Evolutionary conservation across 2,888 invertebrate species (phyloP).

Genomic region (Baronia brevicornis): DNA sequence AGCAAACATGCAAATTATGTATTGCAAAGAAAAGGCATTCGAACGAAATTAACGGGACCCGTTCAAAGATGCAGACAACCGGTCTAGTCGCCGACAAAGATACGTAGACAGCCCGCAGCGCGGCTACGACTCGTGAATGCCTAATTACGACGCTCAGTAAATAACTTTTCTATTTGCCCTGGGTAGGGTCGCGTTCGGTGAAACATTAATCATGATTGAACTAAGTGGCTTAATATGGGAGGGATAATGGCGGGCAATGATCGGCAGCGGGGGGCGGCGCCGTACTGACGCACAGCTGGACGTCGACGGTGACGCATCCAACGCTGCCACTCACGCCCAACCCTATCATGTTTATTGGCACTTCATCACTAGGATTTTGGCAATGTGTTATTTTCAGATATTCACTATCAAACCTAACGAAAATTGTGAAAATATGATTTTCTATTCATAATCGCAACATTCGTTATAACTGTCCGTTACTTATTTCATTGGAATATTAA

Average conservation of each 20-base stretch:
- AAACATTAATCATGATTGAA: conserved; percentile 77
- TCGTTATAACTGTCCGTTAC: no score
- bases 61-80: conserved; percentile 47
- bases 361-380: conserved; percentile 5
- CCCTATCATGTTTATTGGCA: conserved; percentile 17
- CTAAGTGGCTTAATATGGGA: conserved; percentile 76
- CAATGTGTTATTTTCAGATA: no score
- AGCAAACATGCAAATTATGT: conserved; percentile 18
- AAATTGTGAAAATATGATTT: no score
- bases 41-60: conserved; percentile 36
- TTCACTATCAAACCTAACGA: no score
- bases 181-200: conserved; percentile 66
- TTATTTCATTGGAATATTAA: no score
- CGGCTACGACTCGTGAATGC: conserved; percentile 66
- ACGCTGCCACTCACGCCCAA: conserved; percentile 18
- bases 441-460: no score
- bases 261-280: conserved; percentile 69
- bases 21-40: conserved; percentile 27
- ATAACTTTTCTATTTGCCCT: conserved; percentile 72
- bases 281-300: conserved; percentile 53
- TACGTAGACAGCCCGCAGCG: conserved; percentile 59
- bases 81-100: conserved; percentile 57
- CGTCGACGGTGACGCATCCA: conserved; percentile 37
- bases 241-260: conserved; percentile 72
- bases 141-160: conserved; percentile 71